Conservation (phyloP, 2,113 vertebrate species). For the Lepus timidus region DNA sequence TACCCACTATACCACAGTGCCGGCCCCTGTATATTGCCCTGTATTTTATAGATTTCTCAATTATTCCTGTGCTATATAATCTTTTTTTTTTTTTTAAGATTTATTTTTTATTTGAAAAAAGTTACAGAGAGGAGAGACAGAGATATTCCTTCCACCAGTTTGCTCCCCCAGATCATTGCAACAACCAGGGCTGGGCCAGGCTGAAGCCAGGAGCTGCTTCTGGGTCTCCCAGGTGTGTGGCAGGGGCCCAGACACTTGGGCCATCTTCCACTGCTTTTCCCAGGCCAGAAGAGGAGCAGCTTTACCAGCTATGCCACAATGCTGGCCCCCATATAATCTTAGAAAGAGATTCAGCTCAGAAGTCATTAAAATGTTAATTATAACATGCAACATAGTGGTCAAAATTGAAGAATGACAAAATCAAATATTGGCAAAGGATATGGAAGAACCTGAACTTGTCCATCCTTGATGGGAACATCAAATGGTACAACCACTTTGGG, state of each 20-base stretch:
- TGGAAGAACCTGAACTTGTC: neutral
- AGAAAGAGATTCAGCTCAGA: constrained; percentile 43
- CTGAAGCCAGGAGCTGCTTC: no score
- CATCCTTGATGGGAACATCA: neutral
- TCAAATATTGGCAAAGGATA: neutral
- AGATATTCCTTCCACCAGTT: no score
- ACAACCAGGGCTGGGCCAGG: no score
- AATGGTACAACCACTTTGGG: neutral
- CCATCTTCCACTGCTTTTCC: no score
- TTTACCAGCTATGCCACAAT: no score
- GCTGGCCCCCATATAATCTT: neutral
- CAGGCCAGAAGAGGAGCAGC: no score
- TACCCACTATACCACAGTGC: no score
- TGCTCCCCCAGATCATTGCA: no score
- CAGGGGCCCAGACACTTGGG: no score
- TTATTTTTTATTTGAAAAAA: no score
- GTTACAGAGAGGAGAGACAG: no score
- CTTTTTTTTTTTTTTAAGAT: neutral
- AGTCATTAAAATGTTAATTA: constrained; percentile 21
- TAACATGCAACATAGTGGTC: neutral
- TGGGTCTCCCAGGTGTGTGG: no score
- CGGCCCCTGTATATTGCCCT: neutral
- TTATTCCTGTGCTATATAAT: constrained; percentile 18
- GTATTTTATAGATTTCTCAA: neutral
- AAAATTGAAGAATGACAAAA: constrained; percentile 12